Conservation (phyloP, 2,797 vertebrate species). For the Characodon lateralis region DNA sequence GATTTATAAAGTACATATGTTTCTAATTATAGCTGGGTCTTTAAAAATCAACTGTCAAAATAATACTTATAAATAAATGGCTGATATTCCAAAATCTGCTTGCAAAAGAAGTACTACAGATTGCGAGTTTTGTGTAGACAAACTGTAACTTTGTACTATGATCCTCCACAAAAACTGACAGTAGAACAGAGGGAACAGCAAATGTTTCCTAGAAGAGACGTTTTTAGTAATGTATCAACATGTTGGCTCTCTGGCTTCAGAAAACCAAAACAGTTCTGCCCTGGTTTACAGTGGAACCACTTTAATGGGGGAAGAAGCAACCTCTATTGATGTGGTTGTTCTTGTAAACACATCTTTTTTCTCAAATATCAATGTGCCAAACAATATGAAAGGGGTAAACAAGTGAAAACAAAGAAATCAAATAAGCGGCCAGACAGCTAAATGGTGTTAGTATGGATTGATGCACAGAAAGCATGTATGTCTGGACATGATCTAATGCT, state of each 20-base stretch:
- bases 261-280: neutral
- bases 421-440: constrained; percentile 41
- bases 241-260: neutral
- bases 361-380: constrained; percentile 46
- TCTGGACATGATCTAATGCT: constrained; percentile 39
- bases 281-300: neutral
- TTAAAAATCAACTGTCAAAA: no score
- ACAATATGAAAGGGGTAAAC: constrained; percentile 30
- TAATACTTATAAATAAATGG: no score
- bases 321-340: constrained; percentile 43
- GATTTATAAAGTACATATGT: no score
- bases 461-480: constrained; percentile 11
- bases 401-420: constrained; percentile 37
- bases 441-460: constrained; percentile 59
- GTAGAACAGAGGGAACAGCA: neutral
- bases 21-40: no score
- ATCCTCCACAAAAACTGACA: neutral
- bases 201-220: neutral
- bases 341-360: constrained; percentile 26
- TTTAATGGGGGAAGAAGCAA: neutral
- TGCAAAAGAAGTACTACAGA: neutral
- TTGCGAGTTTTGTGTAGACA: neutral
- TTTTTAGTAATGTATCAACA: neutral
- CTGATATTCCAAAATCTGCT: neutral
- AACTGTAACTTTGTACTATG: neutral